Percentiles rank a stretch among this genome's conserved stretches.
These are phyloP conservation scores for Chloropsis cyanopogon DNA, from an alignment of 2,113 vertebrate species.

Conservation along the genomic window DNA sequence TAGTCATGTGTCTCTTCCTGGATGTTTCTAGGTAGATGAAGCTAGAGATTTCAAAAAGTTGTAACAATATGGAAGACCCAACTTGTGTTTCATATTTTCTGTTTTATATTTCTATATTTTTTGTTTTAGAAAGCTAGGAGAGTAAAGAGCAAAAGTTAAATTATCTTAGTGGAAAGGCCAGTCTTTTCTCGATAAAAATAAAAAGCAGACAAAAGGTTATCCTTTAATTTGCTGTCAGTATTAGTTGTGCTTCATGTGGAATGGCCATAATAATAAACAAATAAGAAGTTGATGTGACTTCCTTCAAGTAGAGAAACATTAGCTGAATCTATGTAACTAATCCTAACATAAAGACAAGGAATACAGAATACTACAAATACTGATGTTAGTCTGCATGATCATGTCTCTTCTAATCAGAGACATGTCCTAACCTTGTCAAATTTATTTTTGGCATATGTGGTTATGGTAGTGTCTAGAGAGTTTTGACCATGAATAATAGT, in stretches of 20 bases:
- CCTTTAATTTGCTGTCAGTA: neutral
- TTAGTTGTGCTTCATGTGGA: neutral
- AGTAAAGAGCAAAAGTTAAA: neutral
- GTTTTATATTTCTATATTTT: neutral
- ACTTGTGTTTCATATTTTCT: neutral
- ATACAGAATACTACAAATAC: neutral
- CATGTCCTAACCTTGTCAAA: neutral
- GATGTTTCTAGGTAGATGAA: neutral
- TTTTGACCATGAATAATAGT: constrained; percentile 17
- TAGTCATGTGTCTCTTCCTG: neutral
- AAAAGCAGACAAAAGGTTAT: neutral
- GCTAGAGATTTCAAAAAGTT: neutral
- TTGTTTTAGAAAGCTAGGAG: neutral
- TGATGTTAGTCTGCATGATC: neutral
- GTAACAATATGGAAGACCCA: neutral
- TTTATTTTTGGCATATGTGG: neutral
- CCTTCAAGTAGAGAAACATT: neutral
- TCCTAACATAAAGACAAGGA: neutral
- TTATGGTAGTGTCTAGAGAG: neutral
- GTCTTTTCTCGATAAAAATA: neutral
- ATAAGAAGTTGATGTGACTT: neutral
- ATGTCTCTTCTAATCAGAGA: neutral
- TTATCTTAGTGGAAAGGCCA: neutral
- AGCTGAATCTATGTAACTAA: neutral
- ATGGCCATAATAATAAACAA: neutral